A percentile compares a stretch with the other conserved stretches of the same genome.
Evolutionary conservation across 2,113 vertebrate species (phyloP).

Genomic region (Catharus minimus): DNA sequence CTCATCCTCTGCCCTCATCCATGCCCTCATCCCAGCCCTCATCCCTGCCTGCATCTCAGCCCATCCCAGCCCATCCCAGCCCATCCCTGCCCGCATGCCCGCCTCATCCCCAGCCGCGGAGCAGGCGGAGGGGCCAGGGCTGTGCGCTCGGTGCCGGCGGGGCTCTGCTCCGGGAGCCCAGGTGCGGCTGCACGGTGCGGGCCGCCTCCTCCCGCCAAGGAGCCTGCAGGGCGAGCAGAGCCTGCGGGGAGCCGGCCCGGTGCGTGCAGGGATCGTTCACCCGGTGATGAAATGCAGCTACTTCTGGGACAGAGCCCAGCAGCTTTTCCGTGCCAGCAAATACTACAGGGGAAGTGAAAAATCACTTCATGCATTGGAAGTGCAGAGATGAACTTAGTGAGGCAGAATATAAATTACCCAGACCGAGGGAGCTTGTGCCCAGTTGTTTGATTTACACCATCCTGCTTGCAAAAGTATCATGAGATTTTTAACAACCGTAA

Average conservation of each 20-base stretch:
- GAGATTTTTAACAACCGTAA: constrained; percentile 30
- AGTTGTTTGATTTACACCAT: constrained; percentile 49
- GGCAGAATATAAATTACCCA: constrained; percentile 53
- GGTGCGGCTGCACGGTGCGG: not conserved
- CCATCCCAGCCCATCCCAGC: no score
- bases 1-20: no score
- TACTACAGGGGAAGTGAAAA: constrained; percentile 64
- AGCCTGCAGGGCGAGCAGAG: not conserved
- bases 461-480: constrained; percentile 15
- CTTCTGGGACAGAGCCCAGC: constrained; percentile 64
- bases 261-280: not conserved
- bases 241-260: not conserved
- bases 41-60: no score
- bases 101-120: not conserved
- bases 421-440: constrained; percentile 21
- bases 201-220: not conserved
- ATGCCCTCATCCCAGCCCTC: no score
- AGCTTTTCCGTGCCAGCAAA: constrained; percentile 58
- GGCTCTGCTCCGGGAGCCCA: not conserved
- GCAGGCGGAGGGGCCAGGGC: not conserved
- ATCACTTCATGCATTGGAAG: constrained; percentile 57
- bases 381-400: constrained; percentile 57
- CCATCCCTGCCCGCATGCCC: not conserved
- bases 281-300: constrained; percentile 58
- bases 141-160: not conserved